A percentile compares a stretch with the other conserved stretches of the same genome.
Evolutionary conservation across 2,113 vertebrate species (phyloP).

Genomic region (Gnathonemus longibarbis): DNA sequence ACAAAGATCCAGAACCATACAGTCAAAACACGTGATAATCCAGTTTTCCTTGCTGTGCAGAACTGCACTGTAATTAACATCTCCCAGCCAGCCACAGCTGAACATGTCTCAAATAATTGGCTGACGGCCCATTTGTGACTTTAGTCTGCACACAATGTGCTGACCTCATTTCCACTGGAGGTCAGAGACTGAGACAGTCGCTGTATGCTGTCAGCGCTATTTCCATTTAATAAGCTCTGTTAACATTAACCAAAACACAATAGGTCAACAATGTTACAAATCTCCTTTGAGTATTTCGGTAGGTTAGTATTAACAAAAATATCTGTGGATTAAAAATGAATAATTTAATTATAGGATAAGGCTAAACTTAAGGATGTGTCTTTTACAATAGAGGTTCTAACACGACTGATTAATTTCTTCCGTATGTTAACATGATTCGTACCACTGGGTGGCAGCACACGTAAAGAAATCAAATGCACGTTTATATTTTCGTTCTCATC

Average conservation of each 20-base stretch:
- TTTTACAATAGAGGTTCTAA: not conserved
- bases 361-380: not conserved
- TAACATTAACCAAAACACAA: not conserved
- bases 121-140: conserved; percentile 25
- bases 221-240: not conserved
- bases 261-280: not conserved
- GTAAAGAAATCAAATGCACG: not conserved
- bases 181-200: not conserved
- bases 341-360: not conserved
- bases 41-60: not conserved
- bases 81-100: not conserved
- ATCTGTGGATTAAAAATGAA: not conserved
- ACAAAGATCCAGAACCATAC: not conserved
- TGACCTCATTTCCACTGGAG: conserved; percentile 38
- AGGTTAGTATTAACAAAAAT: not conserved
- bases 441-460: conserved; percentile 3
- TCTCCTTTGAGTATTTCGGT: not conserved
- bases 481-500: not conserved
- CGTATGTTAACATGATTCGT: not conserved
- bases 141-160: conserved; percentile 22
- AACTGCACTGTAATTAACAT: not conserved
- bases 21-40: not conserved
- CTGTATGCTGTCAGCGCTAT: not conserved
- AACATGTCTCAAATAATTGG: conserved; percentile 25
- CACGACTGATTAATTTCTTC: not conserved